Evolutionary conservation across 2,888 invertebrate species (phyloP).

Genomic region (Beris chalybata): DNA sequence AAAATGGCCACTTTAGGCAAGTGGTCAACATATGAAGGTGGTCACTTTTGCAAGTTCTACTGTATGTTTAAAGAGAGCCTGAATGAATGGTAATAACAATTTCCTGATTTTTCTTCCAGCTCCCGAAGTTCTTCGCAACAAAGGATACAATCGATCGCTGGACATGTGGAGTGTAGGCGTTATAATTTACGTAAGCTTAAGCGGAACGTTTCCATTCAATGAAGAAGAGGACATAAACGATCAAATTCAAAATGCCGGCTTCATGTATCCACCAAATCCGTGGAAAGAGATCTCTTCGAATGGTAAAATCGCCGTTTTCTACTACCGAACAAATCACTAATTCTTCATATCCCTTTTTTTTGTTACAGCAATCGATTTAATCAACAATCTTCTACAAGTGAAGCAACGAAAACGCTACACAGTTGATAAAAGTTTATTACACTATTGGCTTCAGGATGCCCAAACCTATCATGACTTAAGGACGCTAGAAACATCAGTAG

Average conservation of each 20-base stretch:
- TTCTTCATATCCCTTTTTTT: neutral
- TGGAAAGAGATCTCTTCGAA: conserved; percentile 96
- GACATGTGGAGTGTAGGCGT: conserved; percentile 99
- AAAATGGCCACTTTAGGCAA: no score
- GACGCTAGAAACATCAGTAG: conserved; percentile 77
- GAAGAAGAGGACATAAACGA: conserved; percentile 99
- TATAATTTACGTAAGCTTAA: conserved; percentile 96
- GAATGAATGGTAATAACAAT: no score
- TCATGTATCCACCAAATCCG: conserved; percentile 98
- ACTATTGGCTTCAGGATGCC: conserved; percentile 96
- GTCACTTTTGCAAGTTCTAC: no score
- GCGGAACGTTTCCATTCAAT: conserved; percentile 99
- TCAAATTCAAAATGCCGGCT: conserved; percentile 99
- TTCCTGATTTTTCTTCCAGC: conserved; percentile 61
- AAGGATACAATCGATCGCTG: conserved; percentile 96
- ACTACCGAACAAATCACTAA: conserved; percentile 1
- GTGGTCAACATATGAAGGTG: no score
- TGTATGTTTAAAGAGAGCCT: no score
- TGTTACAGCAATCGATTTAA: conserved; percentile 90
- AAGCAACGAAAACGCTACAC: conserved; percentile 93
- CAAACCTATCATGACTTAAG: conserved; percentile 95
- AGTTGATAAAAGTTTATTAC: conserved; percentile 93
- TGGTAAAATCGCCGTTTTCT: conserved; percentile 59
- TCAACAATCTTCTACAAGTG: conserved; percentile 96
- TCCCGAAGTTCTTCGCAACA: conserved; percentile 96